Percentiles rank a stretch among this genome's conserved stretches.
Conservation (phyloP, 2,797 vertebrate species). For the Chaunax sp. region DNA sequence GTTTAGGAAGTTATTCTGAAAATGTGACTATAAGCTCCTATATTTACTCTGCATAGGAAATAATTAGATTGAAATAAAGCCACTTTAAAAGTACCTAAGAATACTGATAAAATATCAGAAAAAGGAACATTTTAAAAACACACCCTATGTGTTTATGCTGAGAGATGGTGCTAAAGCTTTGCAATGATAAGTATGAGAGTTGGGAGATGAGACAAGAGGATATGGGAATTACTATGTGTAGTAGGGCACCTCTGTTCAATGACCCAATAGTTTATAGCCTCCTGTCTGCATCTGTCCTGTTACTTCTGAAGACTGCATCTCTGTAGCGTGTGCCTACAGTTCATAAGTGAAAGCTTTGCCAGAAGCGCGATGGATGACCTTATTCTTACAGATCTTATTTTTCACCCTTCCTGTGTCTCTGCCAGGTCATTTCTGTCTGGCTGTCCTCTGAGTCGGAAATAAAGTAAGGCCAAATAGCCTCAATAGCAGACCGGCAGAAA, state of each 20-base stretch:
- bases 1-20: background rate
- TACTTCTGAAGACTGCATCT: slow-evolving; percentile 63
- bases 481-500: slow-evolving; percentile 51
- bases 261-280: slow-evolving; percentile 69
- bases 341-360: slow-evolving; percentile 48
- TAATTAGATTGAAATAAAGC: background rate
- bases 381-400: slow-evolving; percentile 37
- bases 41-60: slow-evolving; percentile 7
- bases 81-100: background rate
- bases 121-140: background rate
- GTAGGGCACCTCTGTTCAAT: slow-evolving; percentile 69
- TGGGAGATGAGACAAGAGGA: slow-evolving; percentile 46
- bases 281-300: slow-evolving; percentile 66
- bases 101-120: background rate
- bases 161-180: slow-evolving; percentile 34
- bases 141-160: background rate
- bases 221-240: slow-evolving; percentile 56
- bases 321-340: slow-evolving; percentile 22
- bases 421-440: slow-evolving; percentile 41
- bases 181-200: slow-evolving; percentile 38
- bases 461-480: slow-evolving; percentile 43
- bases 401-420: slow-evolving; percentile 46
- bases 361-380: slow-evolving; percentile 33
- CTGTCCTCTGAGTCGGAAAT: slow-evolving; percentile 56
- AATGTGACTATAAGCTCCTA: background rate